Evolutionary conservation across 2,888 invertebrate genomes (phyloP), one percentile per base, ranked within the genome.

Genomic region (Scaptomyza caliginosa): DNA sequence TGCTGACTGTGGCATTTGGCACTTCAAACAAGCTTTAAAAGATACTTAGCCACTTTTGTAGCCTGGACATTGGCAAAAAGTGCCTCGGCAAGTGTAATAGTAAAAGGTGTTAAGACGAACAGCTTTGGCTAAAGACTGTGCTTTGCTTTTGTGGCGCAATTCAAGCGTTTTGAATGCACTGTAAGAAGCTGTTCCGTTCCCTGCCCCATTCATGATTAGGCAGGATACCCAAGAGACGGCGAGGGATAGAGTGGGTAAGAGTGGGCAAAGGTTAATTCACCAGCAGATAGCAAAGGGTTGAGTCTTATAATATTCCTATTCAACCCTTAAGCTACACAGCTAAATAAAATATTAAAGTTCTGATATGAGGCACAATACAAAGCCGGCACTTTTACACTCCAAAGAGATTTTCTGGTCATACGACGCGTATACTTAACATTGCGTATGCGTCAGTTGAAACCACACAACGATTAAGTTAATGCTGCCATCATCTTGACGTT

Each of bases 11-110:
- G n/a, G 46, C 46, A 46, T 46, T 46, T 46, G 1, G 75, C 81
- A 86, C 77, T 80, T 74, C 70, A 71, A 86, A 84, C 81, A 69
- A 66, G 68, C 82, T 81, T 77, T 74, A 74, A 16, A 34, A 79
- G 84, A 65, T 66, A 62, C 78, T 77, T 58, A 51, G 70, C 56
- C 56, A 65, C 68, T 72, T 68, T 62, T 43, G 38, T 34, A 34
- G 59, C 67, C 67, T 48, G 71, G 57, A 78, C 74, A 74, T 64
- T 74, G 56, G 62, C 51, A 32, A 34, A 34, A 58, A 77, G 57
- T 59, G 56, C 38, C 45, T 16, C 30, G 5, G n/a, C 30, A 30
- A 24, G 24, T 24, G 0, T 6, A 24, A 24, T 3, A 23, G 34
- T 30, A 24, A 30, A 63, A 77, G 67, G 67, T 64, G 74, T 64